These are phyloP conservation scores for Oryctolagus cuniculus DNA, from an alignment of 2,113 vertebrate species.

Conservation along the genomic window mOryCun1.1 NC_091436.1:106666001-106666500, in stretches of 20 bases:
- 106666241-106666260: background rate
- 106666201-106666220: conserved; percentile 45
- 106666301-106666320: too few species aligned
- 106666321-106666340: too few species aligned
- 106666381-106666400: too few species aligned
- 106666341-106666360: too few species aligned
- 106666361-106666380: too few species aligned
- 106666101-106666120: conserved; percentile 7
- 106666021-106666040: conserved; percentile 13
- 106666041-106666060: background rate
- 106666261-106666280: background rate
- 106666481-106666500: too few species aligned
- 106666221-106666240: background rate
- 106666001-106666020: background rate
- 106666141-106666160: conserved; percentile 32
- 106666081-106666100: conserved; percentile 35
- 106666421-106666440: too few species aligned
- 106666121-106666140: conserved; percentile 12
- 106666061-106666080: conserved; percentile 1
- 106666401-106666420: too few species aligned
- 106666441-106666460: too few species aligned
- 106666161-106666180: background rate
- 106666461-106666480: too few species aligned
- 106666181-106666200: conserved; percentile 28
- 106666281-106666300: background rate